These are phyloP conservation scores for Stenichneumon culpator DNA, from an alignment of 2,888 invertebrate genomes.

Conservation along the genomic window DNA sequence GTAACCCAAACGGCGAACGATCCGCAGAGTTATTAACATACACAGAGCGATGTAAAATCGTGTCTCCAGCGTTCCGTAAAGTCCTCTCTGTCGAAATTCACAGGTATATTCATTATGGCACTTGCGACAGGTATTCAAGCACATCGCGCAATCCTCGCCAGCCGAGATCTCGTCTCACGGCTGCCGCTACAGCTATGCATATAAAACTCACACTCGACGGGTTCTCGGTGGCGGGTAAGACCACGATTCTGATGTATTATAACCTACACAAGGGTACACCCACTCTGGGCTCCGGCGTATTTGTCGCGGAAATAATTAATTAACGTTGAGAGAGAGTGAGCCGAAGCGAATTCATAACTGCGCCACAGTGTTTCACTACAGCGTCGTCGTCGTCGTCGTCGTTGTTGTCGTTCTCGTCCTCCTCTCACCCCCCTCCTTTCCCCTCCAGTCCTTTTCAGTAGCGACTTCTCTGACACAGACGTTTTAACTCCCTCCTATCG, in stretches of 20 bases:
- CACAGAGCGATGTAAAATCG: slow-evolving; percentile 42
- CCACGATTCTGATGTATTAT: slow-evolving; percentile 56
- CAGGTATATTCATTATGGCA: slow-evolving; percentile 12
- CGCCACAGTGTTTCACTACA: slow-evolving; percentile 47
- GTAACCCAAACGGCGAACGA: slow-evolving; percentile 62
- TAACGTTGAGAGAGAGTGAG: slow-evolving; percentile 70
- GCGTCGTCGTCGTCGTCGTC: slow-evolving; percentile 7
- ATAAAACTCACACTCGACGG: slow-evolving; percentile 22
- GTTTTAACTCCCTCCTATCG: slow-evolving; percentile 10
- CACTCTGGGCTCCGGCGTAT: slow-evolving; percentile 67
- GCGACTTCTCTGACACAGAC: slow-evolving; percentile 3
- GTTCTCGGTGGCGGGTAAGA: slow-evolving; percentile 39
- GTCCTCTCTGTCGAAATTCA: background rate
- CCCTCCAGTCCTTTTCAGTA: background rate
- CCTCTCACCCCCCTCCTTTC: background rate
- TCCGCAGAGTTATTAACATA: slow-evolving; percentile 21
- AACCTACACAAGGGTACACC: slow-evolving; percentile 39
- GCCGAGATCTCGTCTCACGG: background rate
- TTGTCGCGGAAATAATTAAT: slow-evolving; percentile 81
- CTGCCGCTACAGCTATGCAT: background rate
- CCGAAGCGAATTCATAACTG: slow-evolving; percentile 57
- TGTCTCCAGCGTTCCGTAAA: background rate
- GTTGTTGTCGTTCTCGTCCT: slow-evolving; percentile 15
- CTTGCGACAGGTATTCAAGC: slow-evolving; percentile 32
- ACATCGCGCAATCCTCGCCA: slow-evolving; percentile 34